These are phyloP conservation scores for Benthosema pterotum DNA, from an alignment of 2,797 vertebrate genomes.

Conservation along the genomic window DNA sequence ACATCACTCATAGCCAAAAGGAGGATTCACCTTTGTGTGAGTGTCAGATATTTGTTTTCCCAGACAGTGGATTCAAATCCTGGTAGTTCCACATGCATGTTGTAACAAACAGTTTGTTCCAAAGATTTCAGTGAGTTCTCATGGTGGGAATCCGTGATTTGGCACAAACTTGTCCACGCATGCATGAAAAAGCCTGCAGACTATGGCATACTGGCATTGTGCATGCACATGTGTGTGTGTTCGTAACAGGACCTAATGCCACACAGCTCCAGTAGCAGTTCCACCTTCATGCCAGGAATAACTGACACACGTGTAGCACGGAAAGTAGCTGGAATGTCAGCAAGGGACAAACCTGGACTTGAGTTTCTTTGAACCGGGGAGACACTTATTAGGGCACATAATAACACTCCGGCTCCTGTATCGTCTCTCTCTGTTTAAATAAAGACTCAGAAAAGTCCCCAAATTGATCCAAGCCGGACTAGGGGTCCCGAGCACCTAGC, in stretches of 20 bases:
- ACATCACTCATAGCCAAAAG: no score
- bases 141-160: neutral
- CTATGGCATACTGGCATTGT: neutral
- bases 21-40: no score
- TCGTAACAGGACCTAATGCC: constrained; percentile 30
- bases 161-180: neutral
- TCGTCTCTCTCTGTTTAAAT: no score
- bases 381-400: no score
- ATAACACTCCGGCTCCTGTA: no score
- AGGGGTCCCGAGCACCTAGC: no score
- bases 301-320: constrained; percentile 13
- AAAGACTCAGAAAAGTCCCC: no score
- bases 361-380: neutral
- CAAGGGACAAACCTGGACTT: neutral
- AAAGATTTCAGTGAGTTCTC: neutral
- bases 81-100: constrained; percentile 1
- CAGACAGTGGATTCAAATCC: no score
- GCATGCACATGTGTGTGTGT: neutral
- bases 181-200: constrained; percentile 4
- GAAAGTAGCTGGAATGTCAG: constrained; percentile 25
- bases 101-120: neutral
- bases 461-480: no score
- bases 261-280: constrained; percentile 7
- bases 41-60: no score
- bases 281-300: constrained; percentile 17